A percentile compares a stretch with the other conserved stretches of the same genome.
Evolutionary conservation across 2,113 vertebrate genomes (phyloP).

Genomic region (Mesocricetus auratus): DNA sequence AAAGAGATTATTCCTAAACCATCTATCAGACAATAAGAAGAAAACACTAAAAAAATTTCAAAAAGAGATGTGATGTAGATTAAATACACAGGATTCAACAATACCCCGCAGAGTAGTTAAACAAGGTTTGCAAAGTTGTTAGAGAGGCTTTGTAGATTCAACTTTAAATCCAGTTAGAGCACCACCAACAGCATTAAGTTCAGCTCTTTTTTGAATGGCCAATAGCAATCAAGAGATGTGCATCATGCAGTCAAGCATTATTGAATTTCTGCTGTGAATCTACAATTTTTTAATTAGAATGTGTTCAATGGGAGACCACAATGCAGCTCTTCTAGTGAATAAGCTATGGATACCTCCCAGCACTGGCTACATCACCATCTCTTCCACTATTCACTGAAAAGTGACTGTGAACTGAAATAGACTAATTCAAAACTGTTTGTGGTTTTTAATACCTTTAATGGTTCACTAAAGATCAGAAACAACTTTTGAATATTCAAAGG

Average conservation of each 20-base stretch:
- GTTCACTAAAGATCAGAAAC: constrained; percentile 1
- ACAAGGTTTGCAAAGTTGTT: neutral
- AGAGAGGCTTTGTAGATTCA: neutral
- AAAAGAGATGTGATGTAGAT: neutral
- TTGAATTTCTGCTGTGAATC: neutral
- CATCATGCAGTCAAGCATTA: neutral
- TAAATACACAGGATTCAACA: neutral
- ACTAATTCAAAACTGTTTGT: constrained; percentile 41
- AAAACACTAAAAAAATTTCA: neutral
- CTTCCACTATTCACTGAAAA: constrained; percentile 47
- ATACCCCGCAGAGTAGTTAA: neutral
- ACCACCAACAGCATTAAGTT: neutral
- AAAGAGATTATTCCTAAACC: neutral
- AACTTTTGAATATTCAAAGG: constrained; percentile 15
- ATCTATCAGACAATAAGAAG: neutral
- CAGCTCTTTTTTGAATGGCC: neutral
- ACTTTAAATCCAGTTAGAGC: constrained; percentile 21
- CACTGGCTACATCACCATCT: neutral
- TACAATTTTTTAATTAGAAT: constrained; percentile 17
- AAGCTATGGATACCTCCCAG: neutral
- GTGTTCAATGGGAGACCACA: neutral
- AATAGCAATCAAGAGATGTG: neutral
- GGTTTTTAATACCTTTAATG: constrained; percentile 28
- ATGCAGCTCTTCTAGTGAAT: neutral
- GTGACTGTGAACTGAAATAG: constrained; percentile 14